These are phyloP conservation scores for Hydropsyche betteni DNA, from an alignment of 2,888 invertebrate genomes.

Conservation along the genomic window DNA sequence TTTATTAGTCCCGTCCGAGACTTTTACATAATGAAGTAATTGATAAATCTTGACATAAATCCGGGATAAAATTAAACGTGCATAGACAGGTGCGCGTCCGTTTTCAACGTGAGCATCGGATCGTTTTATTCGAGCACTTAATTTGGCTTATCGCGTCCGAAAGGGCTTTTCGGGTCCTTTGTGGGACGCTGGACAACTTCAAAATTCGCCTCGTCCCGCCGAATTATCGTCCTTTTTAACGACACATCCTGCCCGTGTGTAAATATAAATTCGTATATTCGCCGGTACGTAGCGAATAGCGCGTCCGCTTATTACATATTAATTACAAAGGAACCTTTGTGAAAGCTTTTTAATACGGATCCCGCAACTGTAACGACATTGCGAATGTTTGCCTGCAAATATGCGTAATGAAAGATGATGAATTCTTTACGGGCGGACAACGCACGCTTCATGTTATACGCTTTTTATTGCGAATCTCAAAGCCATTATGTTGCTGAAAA, in stretches of 20 bases:
- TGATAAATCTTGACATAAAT: too few relatives aligned
- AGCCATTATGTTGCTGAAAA: too few relatives aligned
- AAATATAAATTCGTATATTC: not conserved
- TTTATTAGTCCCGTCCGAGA: too few relatives aligned
- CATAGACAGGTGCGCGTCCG: too few relatives aligned
- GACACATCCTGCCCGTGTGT: conserved; percentile 13
- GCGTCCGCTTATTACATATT: conserved; percentile 24
- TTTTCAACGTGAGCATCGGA: conserved; percentile 2
- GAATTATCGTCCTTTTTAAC: conserved; percentile 37
- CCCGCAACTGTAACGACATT: not conserved
- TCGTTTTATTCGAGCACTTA: conserved; percentile 22
- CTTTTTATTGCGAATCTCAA: too few relatives aligned
- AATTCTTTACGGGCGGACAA: too few relatives aligned
- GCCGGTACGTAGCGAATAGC: not conserved
- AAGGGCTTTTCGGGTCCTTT: conserved; percentile 9
- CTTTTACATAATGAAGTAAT: too few relatives aligned
- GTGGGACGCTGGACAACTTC: conserved; percentile 24
- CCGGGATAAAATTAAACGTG: too few relatives aligned
- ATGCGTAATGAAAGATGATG: not conserved
- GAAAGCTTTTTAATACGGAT: conserved; percentile 21
- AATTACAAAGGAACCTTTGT: conserved; percentile 17
- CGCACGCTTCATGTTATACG: too few relatives aligned
- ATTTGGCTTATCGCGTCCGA: conserved; percentile 27
- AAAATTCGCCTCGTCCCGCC: conserved; percentile 17
- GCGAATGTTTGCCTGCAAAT: conserved; percentile 5